Base-by-base conservation (phyloP, 2,888 invertebrate genomes). In the Amorpha juglandis region DNA sequence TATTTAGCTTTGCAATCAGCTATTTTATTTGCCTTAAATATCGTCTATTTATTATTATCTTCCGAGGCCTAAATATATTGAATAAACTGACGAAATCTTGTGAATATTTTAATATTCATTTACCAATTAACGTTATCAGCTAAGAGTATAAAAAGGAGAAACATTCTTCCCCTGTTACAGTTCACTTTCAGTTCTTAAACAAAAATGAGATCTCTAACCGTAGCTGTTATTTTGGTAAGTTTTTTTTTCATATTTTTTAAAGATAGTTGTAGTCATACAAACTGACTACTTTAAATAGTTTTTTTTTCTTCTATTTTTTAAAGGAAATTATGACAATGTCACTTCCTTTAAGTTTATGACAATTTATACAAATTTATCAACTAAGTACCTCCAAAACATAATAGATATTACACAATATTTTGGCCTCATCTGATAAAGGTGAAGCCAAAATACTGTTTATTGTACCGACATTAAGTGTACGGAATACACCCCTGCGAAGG, bases 21-120 rank as follows among this genome's bases (percentile, higher is more conserved):
- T 45, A 45, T 14, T 45, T 38, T 14, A 12, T 11, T 1, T 11
- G 14, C 14, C 14, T 12, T 12, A 11, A 14, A 45, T 1, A 11
- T 7, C 45, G 45, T 14, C 9, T 45, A 45, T 12, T 45, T 45
- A 14, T 45, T 8, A 45, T 14, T 45, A 45, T 45, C 11, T 45
- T 4, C 1, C 14, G 14, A 1, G 11, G 14, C 45, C 1, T 14
- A 11, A 45, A 14, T 45, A 45, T 1, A 14, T 45, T 45, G 14
- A 12, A 14, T 0, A 14, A 45, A 45, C 14, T 14, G 1, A 45
- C 14, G 12, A 1, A 14, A 45, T 45, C 14, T 14, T 2, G 1
- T 45, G 50, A 50, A 50, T 50, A 50, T 50, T 19, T 50, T n/a
- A n/a, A n/a, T n/a, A n/a, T n/a, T n/a, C n/a, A n/a, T 19, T 50